Base-by-base conservation (phyloP, 2,888 invertebrate species). In the Glomeris marginata region DNA sequence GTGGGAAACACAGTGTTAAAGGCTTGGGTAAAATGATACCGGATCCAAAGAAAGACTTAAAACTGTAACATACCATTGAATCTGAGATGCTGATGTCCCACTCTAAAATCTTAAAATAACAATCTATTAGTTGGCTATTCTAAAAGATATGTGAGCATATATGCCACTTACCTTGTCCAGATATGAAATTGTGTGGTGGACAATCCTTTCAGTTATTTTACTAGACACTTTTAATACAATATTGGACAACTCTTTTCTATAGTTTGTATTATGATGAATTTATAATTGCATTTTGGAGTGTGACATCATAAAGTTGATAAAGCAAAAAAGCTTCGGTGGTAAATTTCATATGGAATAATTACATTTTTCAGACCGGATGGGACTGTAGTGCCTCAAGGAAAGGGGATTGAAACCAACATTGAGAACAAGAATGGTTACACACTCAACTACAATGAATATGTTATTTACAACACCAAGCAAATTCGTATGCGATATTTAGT, bases 371-470 rank as follows among this genome's bases (percentile, higher is more conserved):
- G 57, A 40, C 55, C 52, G 10, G 55, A 60, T 40, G 69, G 66
- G 13, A 57, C 61, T 13, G 49, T 61, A 13, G 67, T 72, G 2
- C 70, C 71, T 1, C 56, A 36, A 61, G 37, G 71, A 69, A 6
- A 65, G 65, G 52, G 55, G 58, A 22, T n/a, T 56, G 63, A 18
- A 49, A 63, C 63, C 1, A 8, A 28, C 8, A 58, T 59, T 3
- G 57, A 60, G 2, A 56, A 52, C 8, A 64, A 63, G 46, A 40
- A 47, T 16, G 63, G 62, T 13, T 66, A 61, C 55, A 62, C 66
- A 0, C 64, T 72, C n/a, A 63, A 66, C 55, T 73, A 73, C 61
- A 73, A 73, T 56, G 72, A 72, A 59, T 72, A 64, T 56, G 66
- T 72, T 44, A 72, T 73, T 6, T 72, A 73, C 57, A 59, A 69